These are phyloP conservation scores for Sipha flava DNA, from an alignment of 1,140 invertebrate genomes.

Conservation along the genomic window DNA sequence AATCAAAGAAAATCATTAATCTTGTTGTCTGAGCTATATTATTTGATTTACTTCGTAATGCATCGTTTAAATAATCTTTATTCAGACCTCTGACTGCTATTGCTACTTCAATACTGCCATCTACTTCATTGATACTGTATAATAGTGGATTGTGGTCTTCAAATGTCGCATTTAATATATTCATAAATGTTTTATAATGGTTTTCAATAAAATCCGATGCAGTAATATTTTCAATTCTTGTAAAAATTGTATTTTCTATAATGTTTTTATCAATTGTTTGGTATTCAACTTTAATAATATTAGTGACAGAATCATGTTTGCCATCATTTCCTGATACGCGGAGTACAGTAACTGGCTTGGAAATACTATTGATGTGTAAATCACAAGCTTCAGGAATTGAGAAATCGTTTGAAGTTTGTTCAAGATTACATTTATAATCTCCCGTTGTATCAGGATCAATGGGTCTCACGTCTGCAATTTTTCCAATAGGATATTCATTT, in stretches of 20 bases:
- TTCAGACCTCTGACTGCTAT: conserved; percentile 56
- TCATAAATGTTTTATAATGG: conserved; percentile 63
- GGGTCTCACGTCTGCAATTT: conserved; percentile 83
- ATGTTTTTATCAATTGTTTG: conserved; percentile 69
- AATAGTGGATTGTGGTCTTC: conserved; percentile 57
- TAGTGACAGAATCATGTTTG: conserved; percentile 70
- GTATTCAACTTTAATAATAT: conserved; percentile 74
- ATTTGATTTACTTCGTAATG: conserved; percentile 47
- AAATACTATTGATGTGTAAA: conserved; percentile 60
- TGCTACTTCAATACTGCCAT: conserved; percentile 58
- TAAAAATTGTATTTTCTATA: conserved; percentile 69
- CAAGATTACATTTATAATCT: conserved; percentile 73
- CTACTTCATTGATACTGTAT: conserved; percentile 63
- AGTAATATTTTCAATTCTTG: conserved; percentile 63
- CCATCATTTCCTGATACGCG: conserved; percentile 83
- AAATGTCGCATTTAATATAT: conserved; percentile 57
- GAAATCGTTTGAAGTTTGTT: conserved; percentile 48
- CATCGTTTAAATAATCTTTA: conserved; percentile 56
- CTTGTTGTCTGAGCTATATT: conserved; percentile 35
- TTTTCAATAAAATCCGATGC: conserved; percentile 63
- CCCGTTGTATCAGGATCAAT: conserved; percentile 81
- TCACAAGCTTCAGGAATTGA: conserved; percentile 58
- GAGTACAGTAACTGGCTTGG: conserved; percentile 57
- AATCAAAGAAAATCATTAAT: conserved; percentile 53
- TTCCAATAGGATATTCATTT: conserved; percentile 58